Conservation (phyloP, 2,113 vertebrate genomes). For the Oryzias curvinotus region DNA sequence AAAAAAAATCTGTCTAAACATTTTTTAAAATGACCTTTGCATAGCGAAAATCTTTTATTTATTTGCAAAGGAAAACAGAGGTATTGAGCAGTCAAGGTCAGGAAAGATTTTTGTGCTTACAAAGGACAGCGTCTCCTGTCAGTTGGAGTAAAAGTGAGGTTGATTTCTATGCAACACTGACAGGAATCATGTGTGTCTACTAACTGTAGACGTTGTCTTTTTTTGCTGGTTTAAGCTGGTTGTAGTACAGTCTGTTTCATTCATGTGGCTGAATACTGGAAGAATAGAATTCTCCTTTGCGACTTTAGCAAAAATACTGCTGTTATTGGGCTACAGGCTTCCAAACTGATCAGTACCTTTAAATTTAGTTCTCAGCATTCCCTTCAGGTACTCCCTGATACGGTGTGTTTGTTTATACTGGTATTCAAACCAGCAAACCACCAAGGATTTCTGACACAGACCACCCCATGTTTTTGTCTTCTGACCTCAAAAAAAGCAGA, state of each 20-base stretch:
- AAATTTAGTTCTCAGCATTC: no score
- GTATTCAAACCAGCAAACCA: conserved; percentile 42
- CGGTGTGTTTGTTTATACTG: no score
- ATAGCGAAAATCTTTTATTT: no score
- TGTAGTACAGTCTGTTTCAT: conserved; percentile 13
- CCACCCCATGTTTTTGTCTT: conserved; percentile 31
- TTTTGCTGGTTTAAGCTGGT: neutral
- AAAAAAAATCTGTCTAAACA: no score
- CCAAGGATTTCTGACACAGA: conserved; percentile 19
- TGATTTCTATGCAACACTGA: conserved; percentile 22
- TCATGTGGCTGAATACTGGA: neutral
- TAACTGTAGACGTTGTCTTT: conserved; percentile 13
- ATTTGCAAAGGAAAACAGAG: no score
- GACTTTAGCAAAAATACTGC: neutral
- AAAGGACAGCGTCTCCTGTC: conserved; percentile 44
- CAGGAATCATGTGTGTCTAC: conserved; percentile 18
- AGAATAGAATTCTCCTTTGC: neutral
- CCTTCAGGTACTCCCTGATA: no score
- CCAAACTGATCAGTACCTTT: no score
- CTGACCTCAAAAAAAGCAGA: conserved; percentile 49
- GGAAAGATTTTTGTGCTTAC: conserved; percentile 34
- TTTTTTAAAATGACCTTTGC: no score
- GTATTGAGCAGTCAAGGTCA: conserved; percentile 53
- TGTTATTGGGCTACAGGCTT: no score
- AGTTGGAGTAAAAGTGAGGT: conserved; percentile 25